phyloP scores from a whole-genome alignment of 2,888 invertebrate genomes.

The Zygothrica quintamaculata region DNA sequence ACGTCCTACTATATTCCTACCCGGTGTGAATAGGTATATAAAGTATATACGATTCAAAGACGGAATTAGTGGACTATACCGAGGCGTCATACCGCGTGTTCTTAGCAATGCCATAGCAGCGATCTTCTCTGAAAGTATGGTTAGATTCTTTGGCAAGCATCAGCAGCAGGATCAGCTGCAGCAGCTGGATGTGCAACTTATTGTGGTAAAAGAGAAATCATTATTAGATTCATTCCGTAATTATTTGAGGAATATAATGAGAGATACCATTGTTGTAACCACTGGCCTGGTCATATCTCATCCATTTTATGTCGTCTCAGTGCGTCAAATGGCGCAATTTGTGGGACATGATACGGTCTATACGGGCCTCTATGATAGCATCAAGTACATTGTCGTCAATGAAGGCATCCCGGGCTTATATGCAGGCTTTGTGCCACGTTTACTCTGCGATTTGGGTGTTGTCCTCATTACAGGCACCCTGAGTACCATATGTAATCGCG shows the following conservation, averaged over 20 bases:
- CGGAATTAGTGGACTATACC: slow-evolving; percentile 52
- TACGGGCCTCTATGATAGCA: slow-evolving; percentile 13
- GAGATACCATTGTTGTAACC: slow-evolving; percentile 31
- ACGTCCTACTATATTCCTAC: slow-evolving; percentile 21
- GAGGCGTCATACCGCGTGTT: slow-evolving; percentile 45
- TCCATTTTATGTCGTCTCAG: slow-evolving; percentile 59
- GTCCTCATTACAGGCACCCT: slow-evolving; percentile 37
- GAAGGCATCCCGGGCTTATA: slow-evolving; percentile 46
- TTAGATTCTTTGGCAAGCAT: slow-evolving; percentile 21
- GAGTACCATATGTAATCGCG: slow-evolving; percentile 20
- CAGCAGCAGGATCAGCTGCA: background rate
- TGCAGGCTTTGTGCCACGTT: slow-evolving; percentile 53
- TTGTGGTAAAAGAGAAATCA: no score
- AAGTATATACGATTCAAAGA: slow-evolving; percentile 52
- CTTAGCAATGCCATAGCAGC: slow-evolving; percentile 14
- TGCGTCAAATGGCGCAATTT: slow-evolving; percentile 66
- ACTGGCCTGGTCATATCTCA: slow-evolving; percentile 51
- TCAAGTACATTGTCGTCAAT: slow-evolving; percentile 5
- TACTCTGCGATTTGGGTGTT: slow-evolving; percentile 47
- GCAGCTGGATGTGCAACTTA: no score
- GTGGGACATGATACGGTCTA: slow-evolving; percentile 51
- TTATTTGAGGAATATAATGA: slow-evolving; percentile 29
- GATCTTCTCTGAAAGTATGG: slow-evolving; percentile 20
- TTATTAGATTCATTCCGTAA: slow-evolving; percentile 7
- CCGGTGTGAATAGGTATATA: slow-evolving; percentile 51